A percentile compares a stretch with the other conserved stretches of the same genome.
phyloP scores from a whole-genome alignment of 2,113 vertebrate species.

The Rhynchomys soricoides region DNA sequence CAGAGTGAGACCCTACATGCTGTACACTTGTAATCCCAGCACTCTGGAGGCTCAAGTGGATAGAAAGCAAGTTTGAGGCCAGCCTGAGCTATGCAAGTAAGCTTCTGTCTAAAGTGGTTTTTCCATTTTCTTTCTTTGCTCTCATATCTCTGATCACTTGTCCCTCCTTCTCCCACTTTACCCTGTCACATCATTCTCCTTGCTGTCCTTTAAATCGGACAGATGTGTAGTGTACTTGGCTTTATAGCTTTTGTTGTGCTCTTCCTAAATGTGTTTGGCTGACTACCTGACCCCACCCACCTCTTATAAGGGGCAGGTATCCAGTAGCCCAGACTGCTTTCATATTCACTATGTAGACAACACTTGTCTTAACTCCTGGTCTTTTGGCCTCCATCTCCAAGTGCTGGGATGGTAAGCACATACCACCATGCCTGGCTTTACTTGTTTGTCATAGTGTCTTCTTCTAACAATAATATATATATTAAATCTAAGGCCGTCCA shows the following conservation, averaged over 20 bases:
- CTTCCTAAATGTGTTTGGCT: not conserved
- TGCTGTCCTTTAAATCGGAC: slow-evolving; percentile 15
- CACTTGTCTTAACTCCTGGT: not conserved
- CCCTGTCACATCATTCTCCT: not conserved
- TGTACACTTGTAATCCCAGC: not conserved
- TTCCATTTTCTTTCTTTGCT: not conserved
- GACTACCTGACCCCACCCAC: not conserved
- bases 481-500: not conserved
- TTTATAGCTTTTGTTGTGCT: not conserved
- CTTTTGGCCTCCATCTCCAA: not conserved
- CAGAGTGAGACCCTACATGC: not conserved
- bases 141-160: not conserved
- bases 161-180: not conserved
- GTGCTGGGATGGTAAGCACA: not conserved
- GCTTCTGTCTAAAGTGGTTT: not conserved
- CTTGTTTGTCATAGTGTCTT: not conserved
- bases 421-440: not conserved
- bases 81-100: not conserved
- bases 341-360: not conserved
- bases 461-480: too few species aligned
- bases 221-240: not conserved
- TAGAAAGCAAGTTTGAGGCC: not conserved
- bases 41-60: not conserved
- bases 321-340: not conserved
- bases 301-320: not conserved